These are phyloP conservation scores for Perognathus longimembris DNA, from an alignment of 2,113 vertebrate genomes.

Conservation along the genomic window DNA sequence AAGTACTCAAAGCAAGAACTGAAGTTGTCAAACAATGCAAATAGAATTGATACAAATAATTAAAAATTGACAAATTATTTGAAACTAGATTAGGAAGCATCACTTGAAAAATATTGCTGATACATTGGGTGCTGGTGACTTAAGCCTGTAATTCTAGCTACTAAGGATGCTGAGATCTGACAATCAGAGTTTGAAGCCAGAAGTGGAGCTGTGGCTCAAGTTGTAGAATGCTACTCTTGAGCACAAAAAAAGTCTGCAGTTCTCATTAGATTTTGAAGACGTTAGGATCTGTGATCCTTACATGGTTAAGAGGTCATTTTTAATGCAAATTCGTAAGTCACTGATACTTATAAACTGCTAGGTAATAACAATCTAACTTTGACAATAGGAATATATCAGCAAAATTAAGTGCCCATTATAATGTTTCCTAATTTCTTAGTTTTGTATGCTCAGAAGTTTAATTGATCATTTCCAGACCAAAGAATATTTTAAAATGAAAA, in stretches of 20 bases:
- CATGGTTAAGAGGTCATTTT: not conserved
- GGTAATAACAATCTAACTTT: not conserved
- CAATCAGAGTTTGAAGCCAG: too few relatives aligned
- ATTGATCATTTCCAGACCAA: not conserved
- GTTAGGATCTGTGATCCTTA: not conserved
- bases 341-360: not conserved
- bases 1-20: not conserved
- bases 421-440: constrained; percentile 5
- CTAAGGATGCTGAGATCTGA: too few relatives aligned
- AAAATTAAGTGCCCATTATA: not conserved
- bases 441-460: not conserved
- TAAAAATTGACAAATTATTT: not conserved
- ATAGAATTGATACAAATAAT: not conserved
- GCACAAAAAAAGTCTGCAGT: not conserved
- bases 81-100: not conserved
- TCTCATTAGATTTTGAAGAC: not conserved
- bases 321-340: not conserved
- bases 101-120: not conserved
- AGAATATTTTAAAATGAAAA: constrained; percentile 3
- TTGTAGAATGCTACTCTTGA: too few relatives aligned
- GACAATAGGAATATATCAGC: not conserved
- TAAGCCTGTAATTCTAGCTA: too few relatives aligned
- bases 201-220: too few relatives aligned
- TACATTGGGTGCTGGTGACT: too few relatives aligned
- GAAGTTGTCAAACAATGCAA: not conserved